A percentile compares a stretch with the other conserved stretches of the same genome.
Conservation (phyloP, 2,113 vertebrate genomes). For the Anhinga rufa region DNA sequence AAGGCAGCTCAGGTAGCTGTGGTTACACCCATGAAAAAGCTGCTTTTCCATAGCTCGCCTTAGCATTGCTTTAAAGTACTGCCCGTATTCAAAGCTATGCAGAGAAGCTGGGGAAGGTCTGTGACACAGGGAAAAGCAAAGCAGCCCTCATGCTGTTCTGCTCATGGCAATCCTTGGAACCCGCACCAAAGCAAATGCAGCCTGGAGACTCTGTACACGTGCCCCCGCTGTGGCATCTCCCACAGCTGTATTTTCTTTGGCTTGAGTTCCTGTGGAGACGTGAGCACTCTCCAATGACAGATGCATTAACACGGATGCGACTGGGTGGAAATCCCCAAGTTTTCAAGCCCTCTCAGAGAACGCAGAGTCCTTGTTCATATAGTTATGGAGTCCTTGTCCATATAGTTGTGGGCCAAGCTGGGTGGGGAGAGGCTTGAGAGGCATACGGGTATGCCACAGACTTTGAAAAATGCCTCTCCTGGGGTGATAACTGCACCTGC, state of each 20-base stretch:
- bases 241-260: constrained; percentile 36
- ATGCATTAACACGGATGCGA: neutral
- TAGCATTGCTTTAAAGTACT: neutral
- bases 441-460: neutral
- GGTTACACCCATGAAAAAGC: neutral
- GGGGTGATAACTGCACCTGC: neutral
- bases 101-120: neutral
- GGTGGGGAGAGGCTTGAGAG: neutral
- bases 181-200: constrained; percentile 10
- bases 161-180: neutral
- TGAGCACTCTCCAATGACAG: neutral
- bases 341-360: neutral
- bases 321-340: neutral
- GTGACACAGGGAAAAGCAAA: neutral
- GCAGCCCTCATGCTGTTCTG: neutral
- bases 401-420: neutral
- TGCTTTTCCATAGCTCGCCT: neutral
- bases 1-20: neutral
- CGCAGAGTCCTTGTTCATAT: neutral
- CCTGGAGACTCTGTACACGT: neutral
- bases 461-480: neutral
- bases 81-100: fast-evolving
- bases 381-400: neutral
- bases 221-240: constrained; percentile 39
- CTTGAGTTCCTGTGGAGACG: neutral